phyloP scores from a whole-genome alignment of 2,113 vertebrate species.

The Pluvianellus socialis region DNA sequence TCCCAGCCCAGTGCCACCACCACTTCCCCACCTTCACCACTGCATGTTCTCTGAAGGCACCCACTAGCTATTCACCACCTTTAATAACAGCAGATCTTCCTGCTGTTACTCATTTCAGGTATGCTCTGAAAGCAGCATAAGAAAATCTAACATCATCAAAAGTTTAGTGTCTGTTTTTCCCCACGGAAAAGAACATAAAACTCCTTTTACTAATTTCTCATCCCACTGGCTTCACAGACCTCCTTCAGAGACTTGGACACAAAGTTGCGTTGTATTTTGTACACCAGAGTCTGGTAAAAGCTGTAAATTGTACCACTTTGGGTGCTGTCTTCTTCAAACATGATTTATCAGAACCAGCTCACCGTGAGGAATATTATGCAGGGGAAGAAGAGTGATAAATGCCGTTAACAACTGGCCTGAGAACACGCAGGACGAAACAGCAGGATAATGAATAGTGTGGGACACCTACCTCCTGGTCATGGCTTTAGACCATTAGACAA shows the following conservation, averaged over 20 bases:
- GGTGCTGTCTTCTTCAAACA: neutral
- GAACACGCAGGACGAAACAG: neutral
- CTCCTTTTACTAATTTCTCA: neutral
- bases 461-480: neutral
- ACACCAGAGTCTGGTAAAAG: neutral
- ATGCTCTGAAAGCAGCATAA: neutral
- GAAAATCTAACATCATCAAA: neutral
- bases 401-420: neutral
- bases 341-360: neutral
- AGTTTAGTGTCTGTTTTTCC: neutral
- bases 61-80: neutral
- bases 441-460: neutral
- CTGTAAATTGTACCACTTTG: neutral
- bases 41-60: neutral
- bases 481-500: neutral
- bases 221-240: neutral
- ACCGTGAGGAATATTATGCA: neutral
- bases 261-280: neutral
- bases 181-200: neutral
- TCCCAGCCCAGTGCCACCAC: neutral
- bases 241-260: neutral
- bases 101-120: neutral
- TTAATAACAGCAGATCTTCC: neutral
- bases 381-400: constrained; percentile 16
- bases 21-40: neutral